Evolutionary conservation across 2,797 vertebrate species (phyloP).

Genomic region (Sebastes wilsoni): DNA sequence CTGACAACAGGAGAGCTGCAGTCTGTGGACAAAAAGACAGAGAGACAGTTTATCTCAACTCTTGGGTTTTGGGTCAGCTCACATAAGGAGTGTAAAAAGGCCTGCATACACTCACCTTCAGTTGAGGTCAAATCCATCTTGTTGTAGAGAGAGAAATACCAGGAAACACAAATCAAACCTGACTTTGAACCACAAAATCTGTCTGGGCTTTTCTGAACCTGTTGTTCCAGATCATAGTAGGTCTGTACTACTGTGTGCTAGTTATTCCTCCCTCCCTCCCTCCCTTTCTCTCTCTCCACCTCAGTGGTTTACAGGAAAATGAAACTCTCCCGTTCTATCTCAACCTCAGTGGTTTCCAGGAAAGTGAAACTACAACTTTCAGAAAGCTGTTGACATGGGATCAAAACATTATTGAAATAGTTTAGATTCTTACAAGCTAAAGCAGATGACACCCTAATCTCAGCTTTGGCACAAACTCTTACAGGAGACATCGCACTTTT

Average conservation of each 20-base stretch:
- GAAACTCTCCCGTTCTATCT: not conserved
- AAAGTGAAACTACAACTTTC: not conserved
- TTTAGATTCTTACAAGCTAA: not conserved
- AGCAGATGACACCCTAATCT: not conserved
- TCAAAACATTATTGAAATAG: not conserved
- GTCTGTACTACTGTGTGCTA: not conserved
- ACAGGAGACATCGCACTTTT: no score
- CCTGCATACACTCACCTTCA: conserved; percentile 2
- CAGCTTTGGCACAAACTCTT: not conserved
- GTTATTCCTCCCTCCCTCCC: not conserved
- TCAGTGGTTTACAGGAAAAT: no score
- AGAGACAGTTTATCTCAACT: not conserved
- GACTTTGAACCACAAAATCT: not conserved
- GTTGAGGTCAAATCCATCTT: conserved; percentile 1
- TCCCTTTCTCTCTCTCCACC: not conserved
- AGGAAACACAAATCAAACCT: not conserved
- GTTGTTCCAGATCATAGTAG: not conserved
- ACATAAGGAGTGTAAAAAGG: not conserved
- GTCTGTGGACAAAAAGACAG: conserved; percentile 1
- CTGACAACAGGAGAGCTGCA: not conserved
- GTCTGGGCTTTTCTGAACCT: not conserved
- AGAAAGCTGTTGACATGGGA: not conserved
- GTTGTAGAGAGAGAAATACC: not conserved
- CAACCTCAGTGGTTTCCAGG: not conserved
- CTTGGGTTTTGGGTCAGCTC: not conserved